A percentile compares a stretch with the other conserved stretches of the same genome.
phyloP scores from a whole-genome alignment of 2,888 invertebrate genomes.

The Hirudinaria manillensis region DNA sequence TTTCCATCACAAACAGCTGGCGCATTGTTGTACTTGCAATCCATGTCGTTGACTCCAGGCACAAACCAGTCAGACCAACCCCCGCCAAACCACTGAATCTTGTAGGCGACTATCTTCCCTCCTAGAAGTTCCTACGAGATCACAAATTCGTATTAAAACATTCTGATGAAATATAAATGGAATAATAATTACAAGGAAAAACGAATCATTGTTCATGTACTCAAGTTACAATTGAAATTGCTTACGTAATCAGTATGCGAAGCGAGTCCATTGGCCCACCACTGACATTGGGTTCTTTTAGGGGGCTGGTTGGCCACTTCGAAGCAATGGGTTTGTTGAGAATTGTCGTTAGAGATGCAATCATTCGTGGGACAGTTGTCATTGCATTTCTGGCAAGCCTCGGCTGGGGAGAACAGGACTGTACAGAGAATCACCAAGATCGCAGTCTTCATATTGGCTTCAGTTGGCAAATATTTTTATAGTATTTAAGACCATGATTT shows the following conservation, averaged over 20 bases:
- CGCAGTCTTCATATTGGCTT: not conserved
- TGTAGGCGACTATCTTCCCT: conserved; percentile 23
- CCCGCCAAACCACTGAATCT: conserved; percentile 24
- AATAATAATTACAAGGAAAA: not conserved
- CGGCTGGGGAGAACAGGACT: not conserved
- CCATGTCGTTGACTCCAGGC: conserved; percentile 26
- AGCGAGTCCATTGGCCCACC: conserved; percentile 10
- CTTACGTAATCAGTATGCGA: conserved; percentile 18
- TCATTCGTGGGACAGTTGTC: conserved; percentile 2
- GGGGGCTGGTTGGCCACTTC: conserved; percentile 5
- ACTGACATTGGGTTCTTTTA: conserved; percentile 1
- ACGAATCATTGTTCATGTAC: not conserved
- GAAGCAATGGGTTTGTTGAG: not conserved
- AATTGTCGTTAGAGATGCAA: conserved; percentile 15
- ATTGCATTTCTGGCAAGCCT: conserved; percentile 1
- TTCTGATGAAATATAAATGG: not conserved
- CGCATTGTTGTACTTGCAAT: conserved; percentile 19
- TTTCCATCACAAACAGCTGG: not conserved
- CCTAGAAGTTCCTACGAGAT: conserved; percentile 19
- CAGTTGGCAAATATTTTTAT: not conserved
- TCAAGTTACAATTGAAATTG: not conserved
- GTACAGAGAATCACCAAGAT: not conserved
- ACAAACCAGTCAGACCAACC: conserved; percentile 26
- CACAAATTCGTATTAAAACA: not conserved
- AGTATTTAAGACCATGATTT: not conserved